Evolutionary conservation across 2,888 invertebrate genomes (phyloP), one percentile per base, ranked within the genome.

Genomic region (Phyllotreta striolata): DNA sequence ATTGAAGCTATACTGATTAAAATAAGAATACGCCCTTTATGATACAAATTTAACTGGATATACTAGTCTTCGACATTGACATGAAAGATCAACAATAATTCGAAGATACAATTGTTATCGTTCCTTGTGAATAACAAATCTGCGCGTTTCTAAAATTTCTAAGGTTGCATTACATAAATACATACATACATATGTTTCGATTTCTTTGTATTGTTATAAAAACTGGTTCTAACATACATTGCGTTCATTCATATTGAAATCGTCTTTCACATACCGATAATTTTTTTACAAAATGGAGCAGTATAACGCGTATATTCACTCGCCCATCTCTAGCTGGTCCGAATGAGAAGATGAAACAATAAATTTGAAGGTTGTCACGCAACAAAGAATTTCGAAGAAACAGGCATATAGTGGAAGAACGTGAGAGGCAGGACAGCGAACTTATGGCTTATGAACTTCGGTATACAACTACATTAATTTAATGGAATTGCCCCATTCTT

Each of bases 381-480:
- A 64, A 67, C 54, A 60, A 65, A 63, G 67, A 65, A 65, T 65
- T 65, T 67, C 65, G 58, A 67, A 65, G 65, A 62, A 67, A 67
- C 64, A 57, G 52, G 64, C 59, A 60, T 61, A 62, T 64, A 59
- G 63, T 67, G 58, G 65, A 66, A 55, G 63, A 57, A 58, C 66
- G 66, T 66, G 63, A 64, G 61, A 64, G 55, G 34, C 35, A 51
- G 52, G 52, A 63, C 57, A 57, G 57, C 51, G 56, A 56, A 51
- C 51, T 62, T 51, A 52, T 57, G 56, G 51, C 57, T 56, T 63
- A 57, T 63, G 62, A 62, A 63, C 63, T 63, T 35, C 37, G 46
- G 35, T 52, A 62, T 55, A 62, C 52, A 56, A 51, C 43, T 56
- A 62, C 62, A 56, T 62, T 51, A 57, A 63, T 63, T 63, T 63